Conservation (phyloP, 2,113 vertebrate genomes). For the Synchiropus splendidus region DNA sequence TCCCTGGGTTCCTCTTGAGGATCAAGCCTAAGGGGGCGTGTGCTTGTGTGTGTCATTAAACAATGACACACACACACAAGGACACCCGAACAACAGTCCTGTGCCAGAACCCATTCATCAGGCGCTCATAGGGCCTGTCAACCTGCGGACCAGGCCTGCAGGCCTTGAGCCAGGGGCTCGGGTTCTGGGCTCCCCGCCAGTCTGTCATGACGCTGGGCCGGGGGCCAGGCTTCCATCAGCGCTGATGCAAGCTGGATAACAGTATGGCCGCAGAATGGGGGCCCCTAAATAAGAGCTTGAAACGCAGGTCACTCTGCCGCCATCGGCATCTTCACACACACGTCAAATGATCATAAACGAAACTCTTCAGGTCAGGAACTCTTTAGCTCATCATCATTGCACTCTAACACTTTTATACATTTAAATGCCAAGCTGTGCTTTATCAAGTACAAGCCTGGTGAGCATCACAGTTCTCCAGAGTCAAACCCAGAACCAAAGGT, state of each 20-base stretch:
- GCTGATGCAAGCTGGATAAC: conserved; percentile 87
- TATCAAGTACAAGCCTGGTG: conserved; percentile 42
- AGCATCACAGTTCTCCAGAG: no score
- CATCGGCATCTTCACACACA: conserved; percentile 17
- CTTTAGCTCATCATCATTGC: conserved; percentile 82
- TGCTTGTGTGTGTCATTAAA: conserved; percentile 1
- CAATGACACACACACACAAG: conserved; percentile 12
- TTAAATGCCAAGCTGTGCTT: conserved; percentile 44
- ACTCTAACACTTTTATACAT: conserved; percentile 72
- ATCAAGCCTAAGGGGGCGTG: conserved; percentile 23
- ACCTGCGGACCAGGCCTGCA: conserved; percentile 70
- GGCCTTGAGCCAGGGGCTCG: conserved; percentile 81
- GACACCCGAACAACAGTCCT: conserved; percentile 19
- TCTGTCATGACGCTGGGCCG: conserved; percentile 84
- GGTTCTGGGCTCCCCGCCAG: conserved; percentile 82
- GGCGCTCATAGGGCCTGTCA: conserved; percentile 77
- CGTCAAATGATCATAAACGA: conserved; percentile 27
- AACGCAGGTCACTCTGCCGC: conserved; percentile 68
- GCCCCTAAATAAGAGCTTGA: conserved; percentile 71
- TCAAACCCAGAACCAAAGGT: no score
- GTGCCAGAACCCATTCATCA: conserved; percentile 85
- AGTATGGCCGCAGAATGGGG: conserved; percentile 83
- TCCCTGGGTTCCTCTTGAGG: conserved; percentile 14
- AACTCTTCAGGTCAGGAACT: conserved; percentile 72
- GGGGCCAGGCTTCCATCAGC: conserved; percentile 82